phyloP scores from a whole-genome alignment of 1,140 invertebrate genomes.

The Ladona fulva region DNA sequence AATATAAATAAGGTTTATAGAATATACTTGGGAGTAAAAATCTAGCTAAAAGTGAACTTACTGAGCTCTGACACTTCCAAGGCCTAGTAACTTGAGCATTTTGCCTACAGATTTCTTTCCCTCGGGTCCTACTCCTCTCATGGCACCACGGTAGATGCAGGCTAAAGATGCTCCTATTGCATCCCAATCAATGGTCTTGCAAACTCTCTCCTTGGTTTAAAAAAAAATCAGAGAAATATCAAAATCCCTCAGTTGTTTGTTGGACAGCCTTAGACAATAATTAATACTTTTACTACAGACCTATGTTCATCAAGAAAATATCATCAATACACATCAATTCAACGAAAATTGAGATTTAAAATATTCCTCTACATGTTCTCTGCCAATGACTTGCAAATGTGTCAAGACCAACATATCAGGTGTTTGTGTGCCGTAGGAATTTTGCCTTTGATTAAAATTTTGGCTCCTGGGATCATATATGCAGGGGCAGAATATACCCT shows the following conservation, averaged over 20 bases:
- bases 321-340: background rate
- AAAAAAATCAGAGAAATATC: background rate
- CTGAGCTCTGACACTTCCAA: background rate
- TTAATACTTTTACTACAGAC: background rate
- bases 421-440: too few relatives aligned
- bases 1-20: background rate
- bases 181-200: background rate
- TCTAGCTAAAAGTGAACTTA: background rate
- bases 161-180: background rate
- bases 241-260: background rate
- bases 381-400: too few relatives aligned
- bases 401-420: too few relatives aligned
- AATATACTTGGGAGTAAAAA: background rate
- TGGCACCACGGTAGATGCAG: background rate
- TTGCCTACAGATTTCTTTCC: background rate
- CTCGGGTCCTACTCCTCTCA: background rate
- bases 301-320: background rate
- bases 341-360: background rate
- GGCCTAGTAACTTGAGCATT: background rate
- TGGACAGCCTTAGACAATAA: background rate
- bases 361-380: too few relatives aligned
- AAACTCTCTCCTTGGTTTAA: background rate
- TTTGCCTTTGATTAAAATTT: too few relatives aligned
- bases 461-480: too few relatives aligned
- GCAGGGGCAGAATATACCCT: too few relatives aligned